Conservation (phyloP, 2,888 invertebrate species). For the Calameuta idolon region DNA sequence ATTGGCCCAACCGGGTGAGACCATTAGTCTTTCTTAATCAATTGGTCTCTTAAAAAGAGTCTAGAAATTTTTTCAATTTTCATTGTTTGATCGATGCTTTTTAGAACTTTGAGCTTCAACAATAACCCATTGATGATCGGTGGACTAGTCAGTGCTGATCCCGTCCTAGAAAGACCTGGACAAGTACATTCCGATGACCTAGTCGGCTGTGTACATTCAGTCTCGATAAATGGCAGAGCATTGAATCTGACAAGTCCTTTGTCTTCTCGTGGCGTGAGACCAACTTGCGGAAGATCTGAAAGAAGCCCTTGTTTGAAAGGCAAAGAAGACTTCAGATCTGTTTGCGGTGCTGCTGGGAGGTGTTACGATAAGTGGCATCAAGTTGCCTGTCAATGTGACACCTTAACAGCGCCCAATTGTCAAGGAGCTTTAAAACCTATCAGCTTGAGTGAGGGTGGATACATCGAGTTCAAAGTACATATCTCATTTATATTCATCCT, state of each 20-base stretch:
- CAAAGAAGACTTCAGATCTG: slow-evolving; percentile 61
- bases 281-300: slow-evolving; percentile 81
- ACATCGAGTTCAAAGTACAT: slow-evolving; percentile 75
- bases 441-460: slow-evolving; percentile 82
- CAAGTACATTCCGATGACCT: slow-evolving; percentile 94
- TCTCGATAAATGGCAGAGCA: slow-evolving; percentile 86
- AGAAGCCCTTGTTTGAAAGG: slow-evolving; percentile 72
- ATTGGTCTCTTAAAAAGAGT: background rate
- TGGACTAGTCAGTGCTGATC: slow-evolving; percentile 86
- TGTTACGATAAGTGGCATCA: slow-evolving; percentile 90
- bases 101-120: slow-evolving; percentile 90
- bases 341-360: slow-evolving; percentile 75
- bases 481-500: background rate
- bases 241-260: slow-evolving; percentile 85
- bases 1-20: slow-evolving; percentile 88
- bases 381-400: slow-evolving; percentile 79
- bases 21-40: slow-evolving; percentile 2
- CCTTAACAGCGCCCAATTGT: slow-evolving; percentile 83
- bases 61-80: background rate
- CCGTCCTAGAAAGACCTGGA: slow-evolving; percentile 88
- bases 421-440: slow-evolving; percentile 82
- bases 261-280: slow-evolving; percentile 77
- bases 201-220: slow-evolving; percentile 93
- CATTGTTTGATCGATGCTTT: slow-evolving; percentile 51
- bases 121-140: slow-evolving; percentile 88